phyloP scores from a whole-genome alignment of 2,888 invertebrate genomes.

The Esperia sulphurella region DNA sequence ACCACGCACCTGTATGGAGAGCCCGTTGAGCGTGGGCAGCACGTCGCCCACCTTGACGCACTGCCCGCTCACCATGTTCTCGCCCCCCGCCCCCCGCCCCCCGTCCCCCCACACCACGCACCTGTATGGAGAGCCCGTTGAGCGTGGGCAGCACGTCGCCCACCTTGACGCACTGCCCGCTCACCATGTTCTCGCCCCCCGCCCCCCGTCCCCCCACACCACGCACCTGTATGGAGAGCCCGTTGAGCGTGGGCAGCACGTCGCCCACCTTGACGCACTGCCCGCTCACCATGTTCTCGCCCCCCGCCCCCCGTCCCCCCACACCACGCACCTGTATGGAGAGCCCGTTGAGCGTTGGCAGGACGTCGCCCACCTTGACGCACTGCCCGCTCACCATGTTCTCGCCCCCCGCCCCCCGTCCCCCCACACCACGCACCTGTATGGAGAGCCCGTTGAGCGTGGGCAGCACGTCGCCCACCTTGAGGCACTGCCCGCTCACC shows the following conservation, averaged over 20 bases:
- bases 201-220: too few relatives aligned
- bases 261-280: slow-evolving; percentile 90
- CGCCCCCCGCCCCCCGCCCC: slow-evolving; percentile 82
- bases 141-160: slow-evolving; percentile 89
- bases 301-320: too few relatives aligned
- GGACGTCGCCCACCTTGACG: slow-evolving; percentile 89
- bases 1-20: slow-evolving; percentile 85
- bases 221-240: slow-evolving; percentile 80
- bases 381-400: slow-evolving; percentile 90
- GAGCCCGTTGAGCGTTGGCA: slow-evolving; percentile 88
- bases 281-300: slow-evolving; percentile 90
- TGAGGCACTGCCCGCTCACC: slow-evolving; percentile 87
- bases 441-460: slow-evolving; percentile 90
- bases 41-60: slow-evolving; percentile 91
- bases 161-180: slow-evolving; percentile 88
- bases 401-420: too few relatives aligned
- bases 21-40: slow-evolving; percentile 87
- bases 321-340: slow-evolving; percentile 84
- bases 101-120: too few relatives aligned
- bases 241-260: slow-evolving; percentile 77
- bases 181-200: slow-evolving; percentile 89
- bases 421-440: too few relatives aligned
- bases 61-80: slow-evolving; percentile 89
- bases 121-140: slow-evolving; percentile 88
- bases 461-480: slow-evolving; percentile 88